These are phyloP conservation scores for Perdix hodgsoniae DNA, from an alignment of 2,797 vertebrate genomes.

Conservation along the genomic window DNA sequence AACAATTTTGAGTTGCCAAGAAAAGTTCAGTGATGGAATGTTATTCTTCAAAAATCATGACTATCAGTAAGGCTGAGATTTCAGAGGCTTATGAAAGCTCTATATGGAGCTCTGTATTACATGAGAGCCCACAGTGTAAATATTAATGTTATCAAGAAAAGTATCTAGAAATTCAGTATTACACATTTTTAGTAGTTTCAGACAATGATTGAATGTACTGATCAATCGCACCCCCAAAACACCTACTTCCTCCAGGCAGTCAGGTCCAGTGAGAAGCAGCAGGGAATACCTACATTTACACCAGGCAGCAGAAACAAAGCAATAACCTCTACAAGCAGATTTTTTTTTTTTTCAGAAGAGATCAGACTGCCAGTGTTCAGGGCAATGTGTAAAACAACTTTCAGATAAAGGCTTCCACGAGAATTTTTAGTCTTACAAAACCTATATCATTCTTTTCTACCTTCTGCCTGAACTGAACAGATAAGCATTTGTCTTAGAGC, in stretches of 20 bases:
- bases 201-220: not conserved
- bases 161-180: not conserved
- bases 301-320: not conserved
- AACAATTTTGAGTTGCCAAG: not conserved
- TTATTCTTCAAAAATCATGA: not conserved
- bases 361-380: not conserved
- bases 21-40: not conserved
- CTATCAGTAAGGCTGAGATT: not conserved
- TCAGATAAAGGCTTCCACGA: slow-evolving; percentile 1
- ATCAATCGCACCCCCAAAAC: not conserved
- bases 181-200: not conserved
- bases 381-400: not conserved
- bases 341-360: slow-evolving; percentile 17
- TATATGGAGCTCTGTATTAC: not conserved
- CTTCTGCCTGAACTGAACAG: slow-evolving; percentile 46
- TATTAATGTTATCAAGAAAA: not conserved
- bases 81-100: not conserved
- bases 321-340: not conserved
- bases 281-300: not conserved
- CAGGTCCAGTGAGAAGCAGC: not conserved
- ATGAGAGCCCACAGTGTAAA: not conserved
- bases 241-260: not conserved
- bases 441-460: not conserved
- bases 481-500: slow-evolving; percentile 39
- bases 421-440: not conserved